phyloP scores from a whole-genome alignment of 1,140 invertebrate species.

The Brachionus angularis region DNA sequence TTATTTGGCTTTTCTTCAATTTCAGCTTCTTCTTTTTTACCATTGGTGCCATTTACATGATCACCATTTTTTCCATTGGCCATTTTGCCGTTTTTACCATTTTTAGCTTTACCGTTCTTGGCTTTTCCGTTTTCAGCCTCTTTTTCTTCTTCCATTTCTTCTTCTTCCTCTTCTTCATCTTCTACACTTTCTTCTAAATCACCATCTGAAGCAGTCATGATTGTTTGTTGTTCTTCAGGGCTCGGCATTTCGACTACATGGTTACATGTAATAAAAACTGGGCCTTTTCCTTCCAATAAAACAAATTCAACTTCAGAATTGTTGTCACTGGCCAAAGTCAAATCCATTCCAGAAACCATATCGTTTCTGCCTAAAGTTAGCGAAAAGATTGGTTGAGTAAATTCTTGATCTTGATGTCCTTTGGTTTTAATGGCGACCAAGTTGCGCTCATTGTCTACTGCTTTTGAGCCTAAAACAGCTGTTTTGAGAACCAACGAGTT shows the following conservation, averaged over 20 bases:
- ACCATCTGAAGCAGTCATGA: constrained; percentile 47
- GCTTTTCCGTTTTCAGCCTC: constrained; percentile 8
- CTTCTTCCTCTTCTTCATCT: constrained; percentile 46
- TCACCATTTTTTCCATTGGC: constrained; percentile 31
- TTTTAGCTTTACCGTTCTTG: constrained; percentile 3
- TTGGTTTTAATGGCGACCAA: constrained; percentile 50
- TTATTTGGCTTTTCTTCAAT: constrained; percentile 23
- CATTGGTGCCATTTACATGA: constrained; percentile 18
- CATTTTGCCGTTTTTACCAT: constrained; percentile 35
- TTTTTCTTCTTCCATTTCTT: constrained; percentile 40
- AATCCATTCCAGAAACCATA: constrained; percentile 49
- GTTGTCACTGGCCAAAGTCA: constrained; percentile 48
- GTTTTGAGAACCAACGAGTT: constrained; percentile 50
- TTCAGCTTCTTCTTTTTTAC: constrained; percentile 22
- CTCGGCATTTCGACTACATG: constrained; percentile 49
- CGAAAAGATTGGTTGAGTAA: constrained; percentile 49
- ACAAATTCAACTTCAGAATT: constrained; percentile 48
- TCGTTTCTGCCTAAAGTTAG: constrained; percentile 49
- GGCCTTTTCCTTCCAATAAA: constrained; percentile 49
- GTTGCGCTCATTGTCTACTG: constrained; percentile 50
- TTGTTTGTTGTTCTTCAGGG: neutral
- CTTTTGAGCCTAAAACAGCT: constrained; percentile 49
- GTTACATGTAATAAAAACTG: constrained; percentile 49
- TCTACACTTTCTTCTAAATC: constrained; percentile 46
- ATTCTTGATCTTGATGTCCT: constrained; percentile 48